Conservation (phyloP, 2,888 invertebrate species). For the Drosophila suboccidentalis region DNA sequence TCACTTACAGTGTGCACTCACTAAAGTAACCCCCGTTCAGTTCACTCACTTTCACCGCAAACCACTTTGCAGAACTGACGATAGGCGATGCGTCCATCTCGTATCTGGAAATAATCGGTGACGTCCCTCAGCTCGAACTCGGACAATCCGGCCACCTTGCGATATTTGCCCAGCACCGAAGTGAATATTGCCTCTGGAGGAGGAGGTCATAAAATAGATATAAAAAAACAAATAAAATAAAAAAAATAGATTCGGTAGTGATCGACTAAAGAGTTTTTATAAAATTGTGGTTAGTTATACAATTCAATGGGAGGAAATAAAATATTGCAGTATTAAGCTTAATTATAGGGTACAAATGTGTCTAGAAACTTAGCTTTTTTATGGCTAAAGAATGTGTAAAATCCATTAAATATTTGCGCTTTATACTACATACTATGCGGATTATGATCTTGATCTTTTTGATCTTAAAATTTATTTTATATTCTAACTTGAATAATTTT, state of each 20-base stretch:
- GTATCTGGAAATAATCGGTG: constrained; percentile 92
- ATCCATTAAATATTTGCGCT: too few species aligned
- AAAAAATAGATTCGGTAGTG: too few species aligned
- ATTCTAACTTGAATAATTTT: too few species aligned
- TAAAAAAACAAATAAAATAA: too few species aligned
- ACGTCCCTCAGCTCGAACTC: constrained; percentile 91
- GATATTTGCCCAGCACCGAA: constrained; percentile 89
- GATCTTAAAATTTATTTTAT: too few species aligned
- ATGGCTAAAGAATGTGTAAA: too few species aligned
- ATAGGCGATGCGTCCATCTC: constrained; percentile 92
- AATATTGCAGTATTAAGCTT: background rate
- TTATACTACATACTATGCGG: too few species aligned
- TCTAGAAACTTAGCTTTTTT: too few species aligned
- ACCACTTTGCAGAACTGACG: constrained; percentile 91
- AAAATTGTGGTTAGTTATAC: background rate
- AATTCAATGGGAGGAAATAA: background rate
- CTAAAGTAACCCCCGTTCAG: background rate
- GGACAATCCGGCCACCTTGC: constrained; percentile 89
- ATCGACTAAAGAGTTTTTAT: background rate
- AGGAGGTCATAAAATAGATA: constrained; percentile 23
- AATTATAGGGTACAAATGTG: too few species aligned
- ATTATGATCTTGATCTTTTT: too few species aligned
- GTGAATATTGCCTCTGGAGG: constrained; percentile 90
- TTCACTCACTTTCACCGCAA: constrained; percentile 83
- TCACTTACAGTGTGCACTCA: background rate